phyloP scores from a whole-genome alignment of 2,797 vertebrate species.

The Pempheris klunzingeri region DNA sequence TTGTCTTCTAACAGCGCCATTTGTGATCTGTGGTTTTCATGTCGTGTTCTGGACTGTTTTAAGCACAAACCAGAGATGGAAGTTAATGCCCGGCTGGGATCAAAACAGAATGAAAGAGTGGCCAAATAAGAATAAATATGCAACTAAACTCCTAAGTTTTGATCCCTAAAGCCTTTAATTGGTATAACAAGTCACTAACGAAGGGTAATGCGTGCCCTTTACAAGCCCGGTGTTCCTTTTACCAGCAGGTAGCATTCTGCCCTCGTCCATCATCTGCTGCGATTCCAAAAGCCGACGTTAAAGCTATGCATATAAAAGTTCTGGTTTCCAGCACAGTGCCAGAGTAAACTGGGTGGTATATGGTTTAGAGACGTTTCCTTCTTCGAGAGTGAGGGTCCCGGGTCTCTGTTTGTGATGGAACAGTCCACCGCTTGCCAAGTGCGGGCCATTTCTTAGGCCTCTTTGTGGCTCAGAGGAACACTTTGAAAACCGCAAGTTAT shows the following conservation, averaged over 20 bases:
- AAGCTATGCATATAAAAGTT: conserved; percentile 80
- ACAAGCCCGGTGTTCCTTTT: conserved; percentile 64
- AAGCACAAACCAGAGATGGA: conserved; percentile 46
- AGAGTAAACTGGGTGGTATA: conserved; percentile 88
- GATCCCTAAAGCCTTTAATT: conserved; percentile 58
- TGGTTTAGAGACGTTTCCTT: conserved; percentile 90
- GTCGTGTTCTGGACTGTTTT: conserved; percentile 58
- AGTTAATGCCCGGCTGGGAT: conserved; percentile 42
- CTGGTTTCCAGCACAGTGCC: conserved; percentile 77
- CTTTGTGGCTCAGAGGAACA: conserved; percentile 92
- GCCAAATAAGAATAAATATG: conserved; percentile 16
- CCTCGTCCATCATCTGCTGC: conserved; percentile 77
- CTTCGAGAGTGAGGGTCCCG: conserved; percentile 84
- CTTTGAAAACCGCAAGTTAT: conserved; percentile 94
- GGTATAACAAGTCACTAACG: conserved; percentile 44
- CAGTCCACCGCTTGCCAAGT: conserved; percentile 83
- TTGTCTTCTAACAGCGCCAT: conserved; percentile 53
- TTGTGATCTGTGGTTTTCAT: conserved; percentile 65
- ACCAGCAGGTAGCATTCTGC: conserved; percentile 76
- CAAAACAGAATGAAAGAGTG: conserved; percentile 33
- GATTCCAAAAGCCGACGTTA: conserved; percentile 65
- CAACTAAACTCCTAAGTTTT: conserved; percentile 24
- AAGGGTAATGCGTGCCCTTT: conserved; percentile 55
- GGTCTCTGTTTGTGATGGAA: conserved; percentile 89
- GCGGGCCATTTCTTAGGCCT: conserved; percentile 89